Percentiles rank a stretch among this genome's conserved stretches.
phyloP scores from a whole-genome alignment of 2,888 invertebrate species.

The Mesoligia furuncula region DNA sequence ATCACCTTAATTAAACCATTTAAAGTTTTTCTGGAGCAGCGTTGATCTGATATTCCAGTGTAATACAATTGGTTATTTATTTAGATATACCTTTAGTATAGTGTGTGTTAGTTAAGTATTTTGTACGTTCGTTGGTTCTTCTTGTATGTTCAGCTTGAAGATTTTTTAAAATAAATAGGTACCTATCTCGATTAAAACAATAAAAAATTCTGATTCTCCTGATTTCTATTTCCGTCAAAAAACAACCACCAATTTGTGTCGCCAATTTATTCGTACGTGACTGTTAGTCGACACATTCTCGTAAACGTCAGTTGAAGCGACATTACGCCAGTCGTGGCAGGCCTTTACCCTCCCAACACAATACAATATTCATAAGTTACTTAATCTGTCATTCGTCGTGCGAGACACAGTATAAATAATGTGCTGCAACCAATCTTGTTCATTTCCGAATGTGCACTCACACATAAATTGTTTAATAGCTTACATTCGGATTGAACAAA shows the following conservation, averaged over 20 bases:
- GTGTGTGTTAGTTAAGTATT: too few relatives aligned
- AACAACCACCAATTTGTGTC: background rate
- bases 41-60: too few relatives aligned
- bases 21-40: too few relatives aligned
- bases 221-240: background rate
- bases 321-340: constrained; percentile 21
- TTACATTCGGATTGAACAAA: constrained; percentile 44
- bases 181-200: background rate
- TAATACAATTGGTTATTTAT: too few relatives aligned
- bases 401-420: constrained; percentile 52
- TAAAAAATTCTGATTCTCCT: background rate
- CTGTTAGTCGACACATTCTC: constrained; percentile 1
- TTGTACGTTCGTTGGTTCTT: background rate
- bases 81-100: too few relatives aligned
- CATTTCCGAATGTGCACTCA: constrained; percentile 49
- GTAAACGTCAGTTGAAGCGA: constrained; percentile 21
- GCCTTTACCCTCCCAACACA: constrained; percentile 36
- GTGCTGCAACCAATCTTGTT: constrained; percentile 57
- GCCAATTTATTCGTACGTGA: constrained; percentile 24
- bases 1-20: too few relatives aligned
- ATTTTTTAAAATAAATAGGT: too few relatives aligned
- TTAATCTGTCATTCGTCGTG: constrained; percentile 54
- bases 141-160: too few relatives aligned
- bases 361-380: constrained; percentile 49
- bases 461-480: constrained; percentile 54